Percentiles rank a stretch among this genome's conserved stretches.
Conservation (phyloP, 2,797 vertebrate genomes). For the Acanthopagrus latus region DNA sequence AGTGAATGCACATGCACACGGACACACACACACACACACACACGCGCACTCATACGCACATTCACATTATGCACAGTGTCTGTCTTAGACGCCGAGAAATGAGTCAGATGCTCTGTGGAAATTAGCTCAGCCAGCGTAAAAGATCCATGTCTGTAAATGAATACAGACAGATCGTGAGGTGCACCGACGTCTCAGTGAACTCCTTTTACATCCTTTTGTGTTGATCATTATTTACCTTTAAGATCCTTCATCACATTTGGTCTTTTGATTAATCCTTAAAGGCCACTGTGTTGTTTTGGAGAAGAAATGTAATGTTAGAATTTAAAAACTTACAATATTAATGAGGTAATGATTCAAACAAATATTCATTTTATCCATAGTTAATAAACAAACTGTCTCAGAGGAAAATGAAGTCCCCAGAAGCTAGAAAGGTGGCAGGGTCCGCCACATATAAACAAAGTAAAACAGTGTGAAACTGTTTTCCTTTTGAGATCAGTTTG, state of each 20-base stretch:
- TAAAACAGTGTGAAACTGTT: too few relatives aligned
- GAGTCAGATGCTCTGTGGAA: slow-evolving; percentile 40
- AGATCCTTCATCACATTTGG: neutral
- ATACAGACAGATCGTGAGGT: slow-evolving; percentile 1
- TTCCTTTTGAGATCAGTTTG: too few relatives aligned
- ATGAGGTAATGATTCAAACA: too few relatives aligned
- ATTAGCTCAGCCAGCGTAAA: slow-evolving; percentile 47
- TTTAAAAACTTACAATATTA: too few relatives aligned
- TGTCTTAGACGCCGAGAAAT: slow-evolving; percentile 46
- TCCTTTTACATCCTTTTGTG: neutral
- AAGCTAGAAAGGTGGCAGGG: too few relatives aligned
- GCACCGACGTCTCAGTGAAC: neutral
- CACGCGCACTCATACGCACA: slow-evolving; percentile 15
- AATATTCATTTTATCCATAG: too few relatives aligned
- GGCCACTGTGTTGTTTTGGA: too few relatives aligned
- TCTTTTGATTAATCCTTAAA: slow-evolving; percentile 9
- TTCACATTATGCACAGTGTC: slow-evolving; percentile 43
- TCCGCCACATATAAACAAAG: too few relatives aligned
- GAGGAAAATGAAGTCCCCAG: too few relatives aligned
- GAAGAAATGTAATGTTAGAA: too few relatives aligned
- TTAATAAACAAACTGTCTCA: too few relatives aligned
- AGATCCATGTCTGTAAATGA: slow-evolving; percentile 25
- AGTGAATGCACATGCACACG: neutral
- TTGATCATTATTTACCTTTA: slow-evolving; percentile 1
- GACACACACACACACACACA: slow-evolving; percentile 26